Evolutionary conservation across 2,113 vertebrate species (phyloP), one percentile per base, ranked within the genome.

Genomic region (Pteruthius melanotis): DNA sequence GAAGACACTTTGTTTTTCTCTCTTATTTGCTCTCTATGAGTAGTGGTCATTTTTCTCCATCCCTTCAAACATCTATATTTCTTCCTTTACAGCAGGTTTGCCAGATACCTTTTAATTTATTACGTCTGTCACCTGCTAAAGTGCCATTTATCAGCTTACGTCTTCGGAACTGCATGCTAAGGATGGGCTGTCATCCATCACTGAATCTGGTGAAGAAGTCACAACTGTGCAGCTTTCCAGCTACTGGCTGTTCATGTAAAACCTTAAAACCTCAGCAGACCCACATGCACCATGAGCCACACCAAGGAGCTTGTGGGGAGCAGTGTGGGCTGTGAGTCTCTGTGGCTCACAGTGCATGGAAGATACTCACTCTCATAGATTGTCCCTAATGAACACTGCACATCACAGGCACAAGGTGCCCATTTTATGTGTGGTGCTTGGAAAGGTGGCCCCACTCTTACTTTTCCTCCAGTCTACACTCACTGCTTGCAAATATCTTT

Each of bases 371-470:
- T 22, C 17, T 20, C 2, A 1, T 37, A 42, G 49, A 9, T n/a
- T 57, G 56, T 56, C 31, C 14, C 47, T 28, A 61, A 70, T 23
- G 50, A 85, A 59, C 27, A 49, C 26, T 37, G 30, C 13, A 52
- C 4, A 2, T 52, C 0, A 0, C 42, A 78, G 61, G 66, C 44
- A 87, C 53, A 23, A 87, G 5, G 5, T 1, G 0, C 19, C 13
- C 19, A 15, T 65, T 80, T 70, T 26, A 31, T 0, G 0, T 2
- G 5, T 8, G 31, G 27, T 1, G 0, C 45, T 85, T 79, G 37
- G n/a, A 91, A 82, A 79, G 16, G 37, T 44, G 49, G 52, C 23
- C 30, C 24, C 1, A 1, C 47, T 64, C 52, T 52, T 50, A 42
- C 33, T 65, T 66, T 59, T 76, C 54, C 26, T 87, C 27, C 37